Percentiles rank a stretch among this genome's conserved stretches.
Evolutionary conservation across 2,888 invertebrate species (phyloP).

Genomic region (Andricus quercusramuli): DNA sequence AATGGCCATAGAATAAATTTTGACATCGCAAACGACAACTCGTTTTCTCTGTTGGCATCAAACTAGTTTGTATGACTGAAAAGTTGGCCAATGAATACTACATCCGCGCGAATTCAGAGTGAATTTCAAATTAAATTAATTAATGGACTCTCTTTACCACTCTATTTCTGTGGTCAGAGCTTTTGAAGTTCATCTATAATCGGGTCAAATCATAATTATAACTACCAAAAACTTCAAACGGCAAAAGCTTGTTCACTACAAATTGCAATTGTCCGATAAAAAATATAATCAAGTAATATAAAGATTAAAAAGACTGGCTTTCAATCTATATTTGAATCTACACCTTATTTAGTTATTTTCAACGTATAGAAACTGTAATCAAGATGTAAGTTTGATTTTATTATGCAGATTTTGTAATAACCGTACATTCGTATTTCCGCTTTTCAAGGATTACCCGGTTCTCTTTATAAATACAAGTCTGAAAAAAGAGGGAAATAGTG

Average conservation of each 20-base stretch:
- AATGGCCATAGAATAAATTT: not conserved
- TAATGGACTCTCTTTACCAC: not conserved
- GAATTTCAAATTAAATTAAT: not conserved
- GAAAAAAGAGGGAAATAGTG: constrained; percentile 6
- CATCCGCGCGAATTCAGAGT: not conserved
- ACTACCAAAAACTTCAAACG: not conserved
- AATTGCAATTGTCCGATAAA: not conserved
- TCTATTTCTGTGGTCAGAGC: not conserved
- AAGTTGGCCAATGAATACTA: constrained; percentile 15
- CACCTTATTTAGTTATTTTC: not conserved
- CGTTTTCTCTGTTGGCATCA: not conserved
- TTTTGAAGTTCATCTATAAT: not conserved
- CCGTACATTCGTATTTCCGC: constrained; percentile 18
- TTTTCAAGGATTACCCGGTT: constrained; percentile 17
- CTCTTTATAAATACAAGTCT: not conserved
- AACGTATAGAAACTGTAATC: not conserved
- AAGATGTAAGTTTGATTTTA: not conserved
- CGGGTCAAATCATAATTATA: not conserved
- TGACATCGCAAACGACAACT: not conserved
- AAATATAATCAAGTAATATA: constrained; percentile 2
- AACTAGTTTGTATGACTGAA: constrained; percentile 5
- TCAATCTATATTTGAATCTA: not conserved
- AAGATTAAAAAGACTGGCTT: not conserved
- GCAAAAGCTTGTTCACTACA: not conserved
- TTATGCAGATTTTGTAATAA: constrained; percentile 19